Conservation (phyloP, 1,140 invertebrate species). For the Bombus pascuorum region DNA sequence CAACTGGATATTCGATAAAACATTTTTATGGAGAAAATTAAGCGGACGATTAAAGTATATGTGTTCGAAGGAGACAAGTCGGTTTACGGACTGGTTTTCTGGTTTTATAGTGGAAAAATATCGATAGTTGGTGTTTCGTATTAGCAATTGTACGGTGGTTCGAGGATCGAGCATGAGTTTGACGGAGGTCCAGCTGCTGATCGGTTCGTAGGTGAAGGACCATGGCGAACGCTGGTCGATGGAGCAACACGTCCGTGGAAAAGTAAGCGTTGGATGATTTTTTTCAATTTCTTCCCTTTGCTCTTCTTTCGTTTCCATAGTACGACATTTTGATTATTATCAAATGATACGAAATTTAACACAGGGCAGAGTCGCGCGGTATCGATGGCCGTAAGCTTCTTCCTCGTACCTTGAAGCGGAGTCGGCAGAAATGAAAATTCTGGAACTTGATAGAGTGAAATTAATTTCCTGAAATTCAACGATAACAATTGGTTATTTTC, state of each 20-base stretch:
- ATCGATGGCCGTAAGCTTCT: too few relatives aligned
- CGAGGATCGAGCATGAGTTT: not conserved
- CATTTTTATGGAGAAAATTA: not conserved
- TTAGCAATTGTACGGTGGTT: not conserved
- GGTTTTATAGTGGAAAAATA: not conserved
- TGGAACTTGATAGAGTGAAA: too few relatives aligned
- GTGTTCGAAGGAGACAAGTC: not conserved
- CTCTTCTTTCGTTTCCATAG: too few relatives aligned
- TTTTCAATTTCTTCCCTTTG: not conserved
- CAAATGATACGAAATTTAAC: too few relatives aligned
- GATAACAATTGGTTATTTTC: too few relatives aligned
- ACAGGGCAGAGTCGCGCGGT: too few relatives aligned
- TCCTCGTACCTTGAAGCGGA: too few relatives aligned
- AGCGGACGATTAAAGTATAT: too few relatives aligned
- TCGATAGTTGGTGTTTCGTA: too few relatives aligned
- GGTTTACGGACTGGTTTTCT: not conserved
- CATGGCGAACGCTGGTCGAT: slow-evolving; percentile 36
- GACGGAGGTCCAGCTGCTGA: not conserved
- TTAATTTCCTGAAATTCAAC: too few relatives aligned
- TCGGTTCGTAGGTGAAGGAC: not conserved
- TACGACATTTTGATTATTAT: not conserved
- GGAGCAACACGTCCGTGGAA: not conserved
- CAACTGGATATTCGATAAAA: not conserved
- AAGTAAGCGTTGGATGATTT: slow-evolving; percentile 24
- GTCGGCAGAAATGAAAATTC: too few relatives aligned